Percentiles rank a stretch among this genome's conserved stretches.
Evolutionary conservation across 2,797 vertebrate species (phyloP).

Genomic region (Phoxinus dragarum): DNA sequence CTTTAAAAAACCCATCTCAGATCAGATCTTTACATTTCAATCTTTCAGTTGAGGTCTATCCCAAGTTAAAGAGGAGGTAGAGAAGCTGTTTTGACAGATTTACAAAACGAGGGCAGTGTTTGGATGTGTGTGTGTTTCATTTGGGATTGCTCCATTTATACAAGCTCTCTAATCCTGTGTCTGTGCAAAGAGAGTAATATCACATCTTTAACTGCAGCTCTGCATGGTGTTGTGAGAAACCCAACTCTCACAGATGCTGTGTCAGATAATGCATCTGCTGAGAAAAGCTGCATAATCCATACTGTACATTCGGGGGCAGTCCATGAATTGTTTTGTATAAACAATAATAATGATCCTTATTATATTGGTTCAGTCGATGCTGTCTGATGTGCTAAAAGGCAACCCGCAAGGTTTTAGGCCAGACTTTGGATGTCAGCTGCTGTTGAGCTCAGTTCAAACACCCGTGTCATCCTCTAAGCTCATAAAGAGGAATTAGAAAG

Average conservation of each 20-base stretch:
- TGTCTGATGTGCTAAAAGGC: slow-evolving; percentile 1
- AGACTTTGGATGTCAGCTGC: slow-evolving; percentile 22
- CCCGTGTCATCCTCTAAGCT: slow-evolving; percentile 66
- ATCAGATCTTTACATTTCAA: background rate
- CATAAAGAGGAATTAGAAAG: slow-evolving; percentile 69
- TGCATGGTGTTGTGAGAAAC: background rate
- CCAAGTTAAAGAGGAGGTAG: background rate
- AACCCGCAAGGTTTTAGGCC: background rate
- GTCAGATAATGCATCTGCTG: background rate
- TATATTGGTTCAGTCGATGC: background rate
- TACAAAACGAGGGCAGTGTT: slow-evolving; percentile 16
- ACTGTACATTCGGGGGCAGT: background rate
- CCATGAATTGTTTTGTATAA: background rate
- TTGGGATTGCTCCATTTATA: slow-evolving; percentile 6
- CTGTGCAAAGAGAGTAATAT: background rate
- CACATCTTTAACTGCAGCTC: slow-evolving; percentile 14
- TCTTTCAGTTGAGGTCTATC: background rate
- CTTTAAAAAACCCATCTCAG: background rate
- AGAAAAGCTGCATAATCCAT: background rate
- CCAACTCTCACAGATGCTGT: background rate
- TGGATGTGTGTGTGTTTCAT: slow-evolving; percentile 8
- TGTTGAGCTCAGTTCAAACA: slow-evolving; percentile 44
- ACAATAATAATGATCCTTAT: background rate
- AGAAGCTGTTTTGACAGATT: slow-evolving; percentile 4
- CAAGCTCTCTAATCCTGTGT: slow-evolving; percentile 28